Evolutionary conservation across 2,113 vertebrate genomes (phyloP), one percentile per base, ranked within the genome.

Genomic region (Proterorhinus semilunaris): DNA sequence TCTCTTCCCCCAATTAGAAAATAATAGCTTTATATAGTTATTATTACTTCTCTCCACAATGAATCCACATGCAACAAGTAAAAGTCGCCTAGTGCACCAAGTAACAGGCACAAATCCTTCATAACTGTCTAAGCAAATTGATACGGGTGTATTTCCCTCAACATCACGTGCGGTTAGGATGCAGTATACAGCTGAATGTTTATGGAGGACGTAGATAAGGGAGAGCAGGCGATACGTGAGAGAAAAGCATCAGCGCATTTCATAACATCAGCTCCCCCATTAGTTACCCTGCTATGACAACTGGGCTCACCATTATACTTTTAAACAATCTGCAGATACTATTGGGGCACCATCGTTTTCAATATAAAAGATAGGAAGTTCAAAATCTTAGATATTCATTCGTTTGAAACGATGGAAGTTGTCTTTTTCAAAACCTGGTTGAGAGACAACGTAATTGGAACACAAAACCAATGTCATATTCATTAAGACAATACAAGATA

Each of bases 201-300:
- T 84, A 74, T 62, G 69, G 59, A 72, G 76, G 79, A 51, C 64
- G 62, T 12, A 69, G 83, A 86, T 80, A 82, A 86, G 70, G 53
- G 8, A 53, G 63, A 72, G 68, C 49, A 21, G 15, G 66, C 83
- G 84, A 82, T 83, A 84, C 76, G 79, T 76, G 74, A 77, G 71
- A 65, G 81, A 72, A 82, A 83, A 74, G 63, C 74, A 75, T 80
- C 71, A 61, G 12, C 65, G 72, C 68, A 77, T 63, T 75, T 43
- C 85, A 86, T 87, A 80, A n/a, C 71, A 82, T 87, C 83, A 81
- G 73, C 15, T 58, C 54, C 71, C 67, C 51, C 67, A 77, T 83
- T 79, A 75, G 66, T 87, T 84, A 65, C 76, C 71, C 66, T 62
- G 66, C 68, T 66, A 52, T 76, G 80, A 83, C 78, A 85, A 78